Evolutionary conservation across 2,113 vertebrate genomes (phyloP).

Genomic region (Callorhinus ursinus): DNA sequence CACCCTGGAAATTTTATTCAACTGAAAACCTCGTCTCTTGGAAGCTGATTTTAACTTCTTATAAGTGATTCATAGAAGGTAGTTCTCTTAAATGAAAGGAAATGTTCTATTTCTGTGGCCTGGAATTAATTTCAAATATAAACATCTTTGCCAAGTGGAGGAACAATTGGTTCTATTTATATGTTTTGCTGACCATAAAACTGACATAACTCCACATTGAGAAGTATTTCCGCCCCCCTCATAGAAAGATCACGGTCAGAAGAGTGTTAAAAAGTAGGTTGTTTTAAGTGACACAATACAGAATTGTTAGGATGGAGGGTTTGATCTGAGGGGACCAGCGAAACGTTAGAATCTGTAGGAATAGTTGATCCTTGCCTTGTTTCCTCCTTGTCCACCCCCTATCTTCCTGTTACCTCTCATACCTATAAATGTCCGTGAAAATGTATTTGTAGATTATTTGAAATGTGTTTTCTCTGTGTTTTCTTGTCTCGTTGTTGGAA

Average conservation of each 20-base stretch:
- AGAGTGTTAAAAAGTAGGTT: conserved; percentile 64
- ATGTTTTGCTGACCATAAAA: conserved; percentile 84
- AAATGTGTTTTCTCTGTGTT: neutral
- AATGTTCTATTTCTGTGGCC: conserved; percentile 84
- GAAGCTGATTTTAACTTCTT: conserved; percentile 71
- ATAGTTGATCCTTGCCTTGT: neutral
- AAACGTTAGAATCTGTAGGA: neutral
- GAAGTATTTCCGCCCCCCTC: conserved; percentile 81
- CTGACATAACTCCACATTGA: conserved; percentile 80
- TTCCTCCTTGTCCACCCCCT: neutral
- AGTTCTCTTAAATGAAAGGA: conserved; percentile 71
- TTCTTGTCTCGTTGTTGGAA: neutral
- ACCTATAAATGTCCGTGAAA: neutral
- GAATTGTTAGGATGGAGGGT: neutral
- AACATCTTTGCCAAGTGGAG: conserved; percentile 84
- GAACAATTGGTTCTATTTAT: conserved; percentile 89
- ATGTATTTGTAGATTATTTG: neutral
- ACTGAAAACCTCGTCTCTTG: conserved; percentile 59
- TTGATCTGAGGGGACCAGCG: neutral
- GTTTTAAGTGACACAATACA: conserved; percentile 18
- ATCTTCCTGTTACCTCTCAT: conserved; percentile 14
- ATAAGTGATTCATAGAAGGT: conserved; percentile 57
- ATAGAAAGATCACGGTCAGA: conserved; percentile 74
- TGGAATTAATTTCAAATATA: conserved; percentile 86
- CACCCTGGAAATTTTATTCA: conserved; percentile 53